Conservation (phyloP, 2,113 vertebrate species). For the Anoura caudifer region DNA sequence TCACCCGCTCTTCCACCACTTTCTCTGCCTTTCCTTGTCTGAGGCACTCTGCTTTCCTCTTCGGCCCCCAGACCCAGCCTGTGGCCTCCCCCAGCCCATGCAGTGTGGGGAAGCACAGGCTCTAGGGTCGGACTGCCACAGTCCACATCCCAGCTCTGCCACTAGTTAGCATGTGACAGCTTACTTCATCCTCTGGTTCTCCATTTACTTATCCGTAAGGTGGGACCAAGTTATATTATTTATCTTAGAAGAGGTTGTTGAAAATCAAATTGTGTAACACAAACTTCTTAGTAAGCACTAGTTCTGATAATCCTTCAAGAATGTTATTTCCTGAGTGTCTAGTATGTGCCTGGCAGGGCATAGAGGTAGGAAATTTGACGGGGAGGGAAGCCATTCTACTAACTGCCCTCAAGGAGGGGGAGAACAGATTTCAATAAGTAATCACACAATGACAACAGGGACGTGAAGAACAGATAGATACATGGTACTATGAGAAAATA, state of each 20-base stretch:
- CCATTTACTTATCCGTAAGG: neutral
- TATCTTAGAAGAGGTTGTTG: neutral
- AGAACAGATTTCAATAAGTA: neutral
- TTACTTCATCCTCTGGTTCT: neutral
- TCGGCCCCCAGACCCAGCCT: neutral
- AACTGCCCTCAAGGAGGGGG: neutral
- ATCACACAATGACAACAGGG: neutral
- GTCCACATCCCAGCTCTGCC: neutral
- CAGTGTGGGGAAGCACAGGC: neutral
- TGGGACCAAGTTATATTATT: neutral
- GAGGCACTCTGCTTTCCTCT: neutral
- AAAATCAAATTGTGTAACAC: neutral
- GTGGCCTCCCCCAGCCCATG: too few species aligned
- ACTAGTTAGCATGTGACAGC: neutral
- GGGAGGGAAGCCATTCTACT: neutral
- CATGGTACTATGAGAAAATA: too few species aligned
- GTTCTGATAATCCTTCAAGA: neutral
- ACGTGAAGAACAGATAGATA: neutral
- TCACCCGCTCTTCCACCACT: neutral
- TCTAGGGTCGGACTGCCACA: neutral
- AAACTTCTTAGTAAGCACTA: neutral
- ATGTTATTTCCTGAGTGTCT: neutral
- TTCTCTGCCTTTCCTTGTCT: neutral
- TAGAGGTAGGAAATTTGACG: neutral
- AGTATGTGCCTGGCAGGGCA: neutral